These are phyloP conservation scores for Caenorhabditis becei DNA, from an alignment of 2,888 invertebrate genomes.

Conservation along the genomic window DNA sequence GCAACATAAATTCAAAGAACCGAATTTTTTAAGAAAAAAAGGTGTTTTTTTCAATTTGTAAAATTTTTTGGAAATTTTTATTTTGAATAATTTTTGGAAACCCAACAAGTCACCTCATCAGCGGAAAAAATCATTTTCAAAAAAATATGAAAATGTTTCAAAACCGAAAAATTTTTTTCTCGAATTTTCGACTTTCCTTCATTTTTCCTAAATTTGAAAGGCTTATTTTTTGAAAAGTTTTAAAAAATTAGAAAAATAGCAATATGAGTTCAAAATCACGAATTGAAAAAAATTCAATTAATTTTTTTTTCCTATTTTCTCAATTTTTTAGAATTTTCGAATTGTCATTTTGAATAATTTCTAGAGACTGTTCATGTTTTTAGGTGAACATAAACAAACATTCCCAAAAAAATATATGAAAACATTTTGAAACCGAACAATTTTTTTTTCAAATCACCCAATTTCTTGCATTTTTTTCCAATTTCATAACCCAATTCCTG, in stretches of 20 bases:
- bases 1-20: no score
- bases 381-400: no score
- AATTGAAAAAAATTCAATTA: background rate
- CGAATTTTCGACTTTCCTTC: background rate
- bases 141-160: background rate
- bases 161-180: background rate
- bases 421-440: no score
- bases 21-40: no score
- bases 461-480: background rate
- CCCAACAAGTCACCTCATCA: no score
- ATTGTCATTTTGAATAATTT: no score
- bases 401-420: no score
- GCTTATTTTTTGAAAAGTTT: background rate
- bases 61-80: background rate
- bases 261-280: no score
- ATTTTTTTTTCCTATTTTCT: background rate
- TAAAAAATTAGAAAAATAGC: background rate
- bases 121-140: background rate
- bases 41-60: no score
- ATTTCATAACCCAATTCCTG: background rate
- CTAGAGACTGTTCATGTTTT: no score
- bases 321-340: background rate
- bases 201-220: no score
- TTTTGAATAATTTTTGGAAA: background rate
- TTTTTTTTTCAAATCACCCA: no score